Conservation (phyloP, 1,140 invertebrate genomes). For the Diuraphis noxia region DNA sequence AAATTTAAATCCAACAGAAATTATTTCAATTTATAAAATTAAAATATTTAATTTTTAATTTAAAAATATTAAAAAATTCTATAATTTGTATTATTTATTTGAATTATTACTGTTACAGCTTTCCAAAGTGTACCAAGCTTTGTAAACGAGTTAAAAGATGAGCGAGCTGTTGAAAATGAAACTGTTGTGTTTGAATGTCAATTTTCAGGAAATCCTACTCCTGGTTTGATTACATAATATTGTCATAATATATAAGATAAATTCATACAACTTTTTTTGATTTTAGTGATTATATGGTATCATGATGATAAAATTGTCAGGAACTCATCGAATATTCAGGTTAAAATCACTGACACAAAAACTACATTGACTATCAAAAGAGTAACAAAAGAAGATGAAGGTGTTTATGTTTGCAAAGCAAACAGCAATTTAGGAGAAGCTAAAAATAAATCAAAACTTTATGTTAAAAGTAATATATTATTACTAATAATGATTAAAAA, state of each 20-base stretch:
- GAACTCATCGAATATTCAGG: slow-evolving; percentile 71
- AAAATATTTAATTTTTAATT: too few relatives aligned
- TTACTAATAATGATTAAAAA: not conserved
- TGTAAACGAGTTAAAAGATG: slow-evolving; percentile 77
- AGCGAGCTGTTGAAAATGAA: slow-evolving; percentile 74
- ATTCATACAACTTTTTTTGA: slow-evolving; percentile 11
- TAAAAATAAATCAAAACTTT: slow-evolving; percentile 77
- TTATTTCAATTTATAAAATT: too few relatives aligned
- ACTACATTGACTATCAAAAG: slow-evolving; percentile 73
- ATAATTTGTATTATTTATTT: not conserved
- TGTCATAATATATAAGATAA: not conserved
- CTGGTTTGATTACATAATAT: slow-evolving; percentile 66
- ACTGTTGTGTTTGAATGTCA: slow-evolving; percentile 74
- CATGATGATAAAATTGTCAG: slow-evolving; percentile 79
- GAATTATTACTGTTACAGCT: slow-evolving; percentile 23
- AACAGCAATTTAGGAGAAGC: slow-evolving; percentile 79
- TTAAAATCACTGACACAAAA: slow-evolving; percentile 75
- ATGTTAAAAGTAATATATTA: slow-evolving; percentile 71
- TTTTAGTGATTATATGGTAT: slow-evolving; percentile 83
- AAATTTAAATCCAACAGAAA: not conserved
- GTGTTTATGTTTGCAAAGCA: slow-evolving; percentile 84
- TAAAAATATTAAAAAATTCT: too few relatives aligned
- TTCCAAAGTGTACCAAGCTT: slow-evolving; percentile 67
- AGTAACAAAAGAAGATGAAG: slow-evolving; percentile 73
- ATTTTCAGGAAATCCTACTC: slow-evolving; percentile 80